phyloP scores from a whole-genome alignment of 2,113 vertebrate species.

The Perca schrenkii region DNA sequence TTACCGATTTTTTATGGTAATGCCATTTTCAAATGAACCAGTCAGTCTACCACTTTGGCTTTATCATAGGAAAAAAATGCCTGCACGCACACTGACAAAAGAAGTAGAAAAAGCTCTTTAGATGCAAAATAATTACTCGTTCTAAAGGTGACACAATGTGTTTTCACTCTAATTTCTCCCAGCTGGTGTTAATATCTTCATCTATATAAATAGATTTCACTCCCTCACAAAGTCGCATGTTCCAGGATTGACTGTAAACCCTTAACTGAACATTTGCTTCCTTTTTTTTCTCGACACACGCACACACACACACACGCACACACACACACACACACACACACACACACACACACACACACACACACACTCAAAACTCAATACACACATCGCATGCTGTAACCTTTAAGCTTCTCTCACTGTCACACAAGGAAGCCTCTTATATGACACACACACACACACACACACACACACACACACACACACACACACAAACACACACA shows the following conservation, averaged over 20 bases:
- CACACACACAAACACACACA: conserved; percentile 16
- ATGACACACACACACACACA: conserved; percentile 5
- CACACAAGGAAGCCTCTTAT: conserved; percentile 2
- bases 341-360: conserved; percentile 1
- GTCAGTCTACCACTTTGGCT: too few species aligned
- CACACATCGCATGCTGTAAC: conserved; percentile 15
- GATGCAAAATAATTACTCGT: too few species aligned
- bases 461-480: neutral
- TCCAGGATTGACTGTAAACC: neutral
- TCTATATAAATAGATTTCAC: conserved; percentile 19
- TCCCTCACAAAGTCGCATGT: neutral
- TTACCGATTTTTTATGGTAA: too few species aligned
- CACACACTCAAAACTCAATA: neutral
- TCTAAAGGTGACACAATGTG: too few species aligned
- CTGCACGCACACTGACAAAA: too few species aligned
- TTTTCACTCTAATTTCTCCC: conserved; percentile 6
- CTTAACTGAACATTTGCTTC: neutral
- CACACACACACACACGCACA: neutral
- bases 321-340: neutral
- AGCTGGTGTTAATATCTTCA: conserved; percentile 11
- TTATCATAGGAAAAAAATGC: too few species aligned
- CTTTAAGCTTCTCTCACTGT: conserved; percentile 9
- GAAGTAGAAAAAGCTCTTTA: too few species aligned
- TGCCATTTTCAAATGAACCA: too few species aligned
- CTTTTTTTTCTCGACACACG: neutral